Base-by-base conservation (phyloP, 2,888 invertebrate species). In the Aspidiotus destructor region DNA sequence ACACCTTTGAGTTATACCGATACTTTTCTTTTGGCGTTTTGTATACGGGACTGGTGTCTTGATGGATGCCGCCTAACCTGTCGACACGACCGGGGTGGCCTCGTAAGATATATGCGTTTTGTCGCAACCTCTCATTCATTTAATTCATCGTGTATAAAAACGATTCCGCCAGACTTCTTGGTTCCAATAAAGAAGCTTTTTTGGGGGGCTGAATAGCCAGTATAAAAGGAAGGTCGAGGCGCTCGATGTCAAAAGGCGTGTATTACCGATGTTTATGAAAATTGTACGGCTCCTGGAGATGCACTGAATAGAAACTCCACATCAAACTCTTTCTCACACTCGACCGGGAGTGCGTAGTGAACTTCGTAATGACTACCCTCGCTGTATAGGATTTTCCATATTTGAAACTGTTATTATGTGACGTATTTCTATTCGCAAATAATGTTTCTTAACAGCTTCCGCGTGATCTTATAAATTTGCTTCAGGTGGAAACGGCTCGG, bases 21-120 rank as follows among this genome's bases (percentile, higher is more conserved):
- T 58, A 60, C 52, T 16, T 67, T 55, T 58, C 57, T 65, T 52
- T 17, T 65, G 15, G 67, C 58, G 67, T 58, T 57, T 67, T 42
- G 57, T 60, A 60, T 41, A 13, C 41, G 60, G 60, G 67, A 40
- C 58, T 60, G 60, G 44, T 60, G 48, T 60, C 67, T 67, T 67
- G 60, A 67, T 58, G 58, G 60, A 67, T 67, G 67, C 67, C 67
- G 67, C 67, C 67, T 57, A 67, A 67, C 67, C 67, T 67, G 67
- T 67, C 67, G 67, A 67, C 67, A 67, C 67, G 67, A 67, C 60
- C 58, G 58, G 67, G 67, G 67, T 67, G 67, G 67, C 67, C 67
- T 58, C 48, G 44, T 15, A 57, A 67, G 42, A 67, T 57, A 67
- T 67, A 57, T 28, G 28, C 28, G 17, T 15, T 16, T 55, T 15